These are phyloP conservation scores for Drosophila multiciliata DNA, from an alignment of 2,888 invertebrate genomes.

Conservation along the genomic window DNA sequence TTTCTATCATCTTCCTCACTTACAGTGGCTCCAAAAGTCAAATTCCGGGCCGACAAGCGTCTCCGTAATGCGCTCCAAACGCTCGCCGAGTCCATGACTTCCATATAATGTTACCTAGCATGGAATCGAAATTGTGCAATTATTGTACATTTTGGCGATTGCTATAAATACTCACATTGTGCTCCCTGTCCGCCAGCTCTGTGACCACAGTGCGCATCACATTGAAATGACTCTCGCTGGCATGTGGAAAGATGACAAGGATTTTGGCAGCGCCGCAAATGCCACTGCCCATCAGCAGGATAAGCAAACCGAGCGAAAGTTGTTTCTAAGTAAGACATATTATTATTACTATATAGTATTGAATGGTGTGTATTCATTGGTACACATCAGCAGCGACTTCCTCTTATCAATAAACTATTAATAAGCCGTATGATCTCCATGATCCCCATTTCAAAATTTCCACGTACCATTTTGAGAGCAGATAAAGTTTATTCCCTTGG, in stretches of 20 bases:
- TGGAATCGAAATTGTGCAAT: background rate
- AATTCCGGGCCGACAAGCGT: constrained; percentile 78
- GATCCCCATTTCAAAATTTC: background rate
- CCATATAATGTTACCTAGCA: constrained; percentile 82
- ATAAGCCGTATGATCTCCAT: constrained; percentile 12
- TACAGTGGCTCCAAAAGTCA: constrained; percentile 82
- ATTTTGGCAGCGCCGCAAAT: constrained; percentile 69
- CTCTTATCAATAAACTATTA: constrained; percentile 54
- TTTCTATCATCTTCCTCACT: constrained; percentile 16
- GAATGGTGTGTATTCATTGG: constrained; percentile 43
- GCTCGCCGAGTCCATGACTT: constrained; percentile 82
- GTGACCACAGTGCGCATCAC: constrained; percentile 85
- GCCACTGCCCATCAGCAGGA: constrained; percentile 8
- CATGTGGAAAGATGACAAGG: constrained; percentile 82
- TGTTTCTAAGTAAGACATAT: background rate
- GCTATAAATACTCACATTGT: constrained; percentile 82
- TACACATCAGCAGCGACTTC: constrained; percentile 63
- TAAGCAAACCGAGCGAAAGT: background rate
- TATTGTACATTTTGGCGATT: background rate
- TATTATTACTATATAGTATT: background rate
- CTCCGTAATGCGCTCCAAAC: constrained; percentile 81
- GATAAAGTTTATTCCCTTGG: background rate
- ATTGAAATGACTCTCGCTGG: constrained; percentile 84
- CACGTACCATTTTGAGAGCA: constrained; percentile 37
- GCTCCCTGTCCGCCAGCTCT: constrained; percentile 85